A percentile compares a stretch with the other conserved stretches of the same genome.
Conservation (phyloP, 92 coral and sea anemone genomes). For the Palythoa caribaeorum region DNA sequence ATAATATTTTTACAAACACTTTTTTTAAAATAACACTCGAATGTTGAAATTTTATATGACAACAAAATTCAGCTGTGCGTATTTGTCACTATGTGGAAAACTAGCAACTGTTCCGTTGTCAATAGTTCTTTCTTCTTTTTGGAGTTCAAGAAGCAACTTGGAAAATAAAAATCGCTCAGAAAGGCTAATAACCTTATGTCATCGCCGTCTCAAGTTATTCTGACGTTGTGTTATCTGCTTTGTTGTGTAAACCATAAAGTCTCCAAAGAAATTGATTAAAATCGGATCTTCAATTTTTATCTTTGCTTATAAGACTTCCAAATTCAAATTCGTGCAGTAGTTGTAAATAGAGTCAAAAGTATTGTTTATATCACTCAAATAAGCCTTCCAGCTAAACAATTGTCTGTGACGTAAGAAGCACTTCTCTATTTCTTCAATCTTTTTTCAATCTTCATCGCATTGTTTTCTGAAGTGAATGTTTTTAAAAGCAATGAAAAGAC, state of each 20-base stretch:
- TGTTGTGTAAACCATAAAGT: constrained; percentile 12
- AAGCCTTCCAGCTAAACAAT: not conserved
- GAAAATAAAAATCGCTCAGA: not conserved
- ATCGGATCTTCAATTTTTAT: not conserved
- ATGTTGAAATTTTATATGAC: too few relatives aligned
- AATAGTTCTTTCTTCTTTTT: not conserved
- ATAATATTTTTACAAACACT: not conserved
- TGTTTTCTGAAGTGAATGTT: not conserved
- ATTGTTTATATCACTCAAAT: not conserved
- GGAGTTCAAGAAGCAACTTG: not conserved
- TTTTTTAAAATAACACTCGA: not conserved
- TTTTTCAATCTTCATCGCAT: not conserved
- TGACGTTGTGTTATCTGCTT: not conserved
- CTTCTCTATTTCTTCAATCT: not conserved
- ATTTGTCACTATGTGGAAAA: not conserved
- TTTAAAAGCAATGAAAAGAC: constrained; percentile 10
- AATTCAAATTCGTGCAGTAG: not conserved
- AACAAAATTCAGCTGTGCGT: too few relatives aligned
- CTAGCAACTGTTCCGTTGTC: not conserved
- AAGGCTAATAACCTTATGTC: not conserved
- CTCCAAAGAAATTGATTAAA: not conserved
- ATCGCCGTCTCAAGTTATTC: not conserved
- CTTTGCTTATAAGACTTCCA: not conserved
- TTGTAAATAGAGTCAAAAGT: not conserved
- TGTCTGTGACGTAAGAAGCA: not conserved